Conservation (phyloP, 2,113 vertebrate species). For the Pachypanchax playfairii region DNA sequence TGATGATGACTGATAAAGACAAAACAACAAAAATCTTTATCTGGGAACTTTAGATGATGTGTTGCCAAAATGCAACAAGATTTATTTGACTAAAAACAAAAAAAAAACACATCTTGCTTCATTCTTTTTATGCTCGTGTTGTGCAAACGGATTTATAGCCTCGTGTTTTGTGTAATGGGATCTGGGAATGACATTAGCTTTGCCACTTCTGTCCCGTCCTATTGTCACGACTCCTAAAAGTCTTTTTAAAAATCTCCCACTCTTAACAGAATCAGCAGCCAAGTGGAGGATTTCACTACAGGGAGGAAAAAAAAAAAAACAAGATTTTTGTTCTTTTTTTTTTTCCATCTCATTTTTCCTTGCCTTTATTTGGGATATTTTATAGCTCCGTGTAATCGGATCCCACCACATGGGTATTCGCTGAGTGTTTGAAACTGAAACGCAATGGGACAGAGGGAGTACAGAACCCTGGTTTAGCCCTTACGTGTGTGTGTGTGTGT, state of each 20-base stretch:
- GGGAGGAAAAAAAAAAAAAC: constrained; percentile 61
- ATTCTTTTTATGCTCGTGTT: constrained; percentile 60
- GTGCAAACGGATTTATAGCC: constrained; percentile 68
- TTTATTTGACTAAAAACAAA: too few species aligned
- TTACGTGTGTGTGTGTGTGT: constrained; percentile 61
- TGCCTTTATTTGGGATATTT: constrained; percentile 81
- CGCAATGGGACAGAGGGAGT: constrained; percentile 70
- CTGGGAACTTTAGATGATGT: constrained; percentile 28
- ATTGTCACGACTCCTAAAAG: constrained; percentile 62
- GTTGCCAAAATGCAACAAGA: constrained; percentile 20
- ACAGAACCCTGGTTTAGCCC: constrained; percentile 64
- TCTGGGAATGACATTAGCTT: constrained; percentile 63
- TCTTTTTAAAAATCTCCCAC: constrained; percentile 41
- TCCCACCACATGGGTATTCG: constrained; percentile 76
- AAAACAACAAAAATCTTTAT: constrained; percentile 33
- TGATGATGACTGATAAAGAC: constrained; percentile 29
- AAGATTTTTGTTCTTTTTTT: constrained; percentile 26
- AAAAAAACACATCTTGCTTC: constrained; percentile 68
- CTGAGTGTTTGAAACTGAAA: constrained; percentile 79
- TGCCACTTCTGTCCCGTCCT: constrained; percentile 57
- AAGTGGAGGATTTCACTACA: constrained; percentile 67
- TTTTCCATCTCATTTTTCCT: constrained; percentile 66
- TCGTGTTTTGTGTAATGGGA: constrained; percentile 70
- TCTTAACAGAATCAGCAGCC: constrained; percentile 64
- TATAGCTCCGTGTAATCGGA: constrained; percentile 76